Conservation (phyloP, 64 coral and sea anemone species). For the Montipora sp. region DNA sequence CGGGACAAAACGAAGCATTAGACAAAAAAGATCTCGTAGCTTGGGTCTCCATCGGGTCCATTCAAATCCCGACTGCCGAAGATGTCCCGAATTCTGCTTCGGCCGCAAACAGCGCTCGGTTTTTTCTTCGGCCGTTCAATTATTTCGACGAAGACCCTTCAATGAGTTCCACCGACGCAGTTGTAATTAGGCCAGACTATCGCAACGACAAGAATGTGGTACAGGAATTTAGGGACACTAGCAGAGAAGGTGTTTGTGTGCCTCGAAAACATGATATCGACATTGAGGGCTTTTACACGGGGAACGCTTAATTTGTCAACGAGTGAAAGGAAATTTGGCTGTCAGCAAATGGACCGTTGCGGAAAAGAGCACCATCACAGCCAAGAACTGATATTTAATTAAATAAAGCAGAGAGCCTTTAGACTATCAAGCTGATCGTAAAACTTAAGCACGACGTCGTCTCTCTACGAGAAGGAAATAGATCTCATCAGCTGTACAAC, state of each 20-base stretch:
- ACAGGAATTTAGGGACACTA: not conserved
- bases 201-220: not conserved
- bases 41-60: constrained; percentile 42
- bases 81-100: constrained; percentile 29
- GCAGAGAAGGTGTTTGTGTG: not conserved
- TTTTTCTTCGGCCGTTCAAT: constrained; percentile 63
- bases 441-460: too few species aligned
- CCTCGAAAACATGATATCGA: constrained; percentile 20
- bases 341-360: not conserved
- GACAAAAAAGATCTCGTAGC: constrained; percentile 15
- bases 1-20: not conserved
- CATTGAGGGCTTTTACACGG: not conserved
- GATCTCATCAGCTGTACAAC: too few species aligned
- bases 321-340: not conserved
- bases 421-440: not conserved
- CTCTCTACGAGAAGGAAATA: too few species aligned
- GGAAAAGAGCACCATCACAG: not conserved
- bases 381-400: not conserved
- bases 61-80: constrained; percentile 36
- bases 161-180: constrained; percentile 19
- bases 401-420: not conserved
- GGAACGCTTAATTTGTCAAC: not conserved
- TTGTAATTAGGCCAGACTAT: not conserved
- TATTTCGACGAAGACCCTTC: constrained; percentile 53
- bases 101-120: constrained; percentile 32